These are phyloP conservation scores for Asarcornis scutulata DNA, from an alignment of 2,113 vertebrate genomes.

Conservation along the genomic window DNA sequence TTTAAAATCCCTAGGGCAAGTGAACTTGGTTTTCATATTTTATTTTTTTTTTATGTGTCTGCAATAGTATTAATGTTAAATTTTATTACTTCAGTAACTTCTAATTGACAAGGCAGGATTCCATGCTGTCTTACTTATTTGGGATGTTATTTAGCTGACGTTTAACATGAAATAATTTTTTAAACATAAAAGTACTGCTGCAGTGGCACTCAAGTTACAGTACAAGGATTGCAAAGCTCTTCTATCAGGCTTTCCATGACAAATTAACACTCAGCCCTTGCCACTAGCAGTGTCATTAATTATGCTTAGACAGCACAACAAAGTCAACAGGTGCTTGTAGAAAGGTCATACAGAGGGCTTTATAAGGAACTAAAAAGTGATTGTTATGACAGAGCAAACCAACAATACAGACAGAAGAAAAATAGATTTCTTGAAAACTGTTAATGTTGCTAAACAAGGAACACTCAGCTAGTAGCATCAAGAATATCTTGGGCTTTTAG, in stretches of 20 bases:
- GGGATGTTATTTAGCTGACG: not conserved
- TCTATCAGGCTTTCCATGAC: constrained; percentile 36
- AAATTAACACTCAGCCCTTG: constrained; percentile 72
- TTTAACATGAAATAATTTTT: constrained; percentile 24
- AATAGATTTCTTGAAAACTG: not conserved
- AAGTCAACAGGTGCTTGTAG: constrained; percentile 63
- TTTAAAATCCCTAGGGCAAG: not conserved
- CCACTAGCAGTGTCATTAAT: constrained; percentile 69
- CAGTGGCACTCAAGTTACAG: not conserved
- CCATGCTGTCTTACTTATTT: not conserved
- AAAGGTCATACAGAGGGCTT: constrained; percentile 43
- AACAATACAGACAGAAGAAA: not conserved
- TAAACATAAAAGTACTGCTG: not conserved
- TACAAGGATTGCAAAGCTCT: not conserved
- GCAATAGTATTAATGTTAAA: not conserved
- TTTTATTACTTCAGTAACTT: not conserved
- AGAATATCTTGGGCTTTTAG: not conserved
- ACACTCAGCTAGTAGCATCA: not conserved
- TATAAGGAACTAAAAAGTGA: not conserved
- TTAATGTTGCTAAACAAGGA: not conserved
- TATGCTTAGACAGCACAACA: constrained; percentile 66
- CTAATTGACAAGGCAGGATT: not conserved
- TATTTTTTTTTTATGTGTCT: not conserved
- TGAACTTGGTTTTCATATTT: not conserved
- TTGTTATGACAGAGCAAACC: not conserved